Evolutionary conservation across 53 echinoderm and acorn worm species (phyloP).

Genomic region (Apostichopus leukothele): DNA sequence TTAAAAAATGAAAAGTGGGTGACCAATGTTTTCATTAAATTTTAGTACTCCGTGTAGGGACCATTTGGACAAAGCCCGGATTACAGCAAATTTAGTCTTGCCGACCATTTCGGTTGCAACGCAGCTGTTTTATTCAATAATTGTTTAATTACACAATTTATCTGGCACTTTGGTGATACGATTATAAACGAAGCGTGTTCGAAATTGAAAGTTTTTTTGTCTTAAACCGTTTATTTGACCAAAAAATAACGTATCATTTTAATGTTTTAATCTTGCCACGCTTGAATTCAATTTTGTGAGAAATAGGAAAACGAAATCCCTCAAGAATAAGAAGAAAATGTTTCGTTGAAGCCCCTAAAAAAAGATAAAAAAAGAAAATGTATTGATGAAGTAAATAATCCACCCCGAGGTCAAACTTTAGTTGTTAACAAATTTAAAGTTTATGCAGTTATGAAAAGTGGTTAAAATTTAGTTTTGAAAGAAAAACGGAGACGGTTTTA

Average conservation of each 20-base stretch:
- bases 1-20: neutral
- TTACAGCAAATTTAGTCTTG: neutral
- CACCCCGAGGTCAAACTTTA: neutral
- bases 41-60: slow-evolving; percentile 35
- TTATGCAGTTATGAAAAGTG: neutral
- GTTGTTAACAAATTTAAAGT: neutral
- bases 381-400: neutral
- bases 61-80: slow-evolving; percentile 22
- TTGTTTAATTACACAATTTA: slow-evolving; percentile 32
- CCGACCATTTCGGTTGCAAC: slow-evolving; percentile 11
- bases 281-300: slow-evolving; percentile 7
- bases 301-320: slow-evolving; percentile 4
- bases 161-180: neutral
- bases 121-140: slow-evolving; percentile 24
- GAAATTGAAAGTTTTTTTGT: neutral
- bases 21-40: slow-evolving; percentile 45
- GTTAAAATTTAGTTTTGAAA: neutral
- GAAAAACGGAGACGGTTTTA: too few relatives aligned
- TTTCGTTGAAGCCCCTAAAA: neutral
- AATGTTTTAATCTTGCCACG: slow-evolving; percentile 3
- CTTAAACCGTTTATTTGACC: slow-evolving; percentile 3
- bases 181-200: slow-evolving; percentile 7
- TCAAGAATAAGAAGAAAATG: neutral
- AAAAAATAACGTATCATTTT: neutral
- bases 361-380: neutral